Conservation (phyloP, 2,888 invertebrate genomes). For the Nowickia ferox region DNA sequence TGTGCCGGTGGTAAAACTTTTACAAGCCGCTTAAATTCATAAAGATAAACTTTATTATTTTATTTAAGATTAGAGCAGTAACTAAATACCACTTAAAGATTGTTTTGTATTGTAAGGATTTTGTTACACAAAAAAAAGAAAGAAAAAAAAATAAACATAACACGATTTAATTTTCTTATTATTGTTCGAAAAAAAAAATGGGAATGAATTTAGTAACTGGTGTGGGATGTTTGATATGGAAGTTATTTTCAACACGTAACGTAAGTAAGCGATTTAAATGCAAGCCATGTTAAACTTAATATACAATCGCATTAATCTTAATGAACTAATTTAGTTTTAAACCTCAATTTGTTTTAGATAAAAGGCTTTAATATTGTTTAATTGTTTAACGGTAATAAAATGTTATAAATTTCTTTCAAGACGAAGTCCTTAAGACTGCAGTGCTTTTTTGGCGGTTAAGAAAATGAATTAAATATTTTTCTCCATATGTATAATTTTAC, state of each 20-base stretch:
- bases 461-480: too few relatives aligned
- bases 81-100: conserved; percentile 37
- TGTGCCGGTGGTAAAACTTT: conserved; percentile 48
- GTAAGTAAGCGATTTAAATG: neutral
- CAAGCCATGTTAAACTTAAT: neutral
- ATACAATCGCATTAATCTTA: neutral
- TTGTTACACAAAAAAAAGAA: conserved; percentile 23
- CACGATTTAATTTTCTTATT: conserved; percentile 29
- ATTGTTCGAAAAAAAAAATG: neutral
- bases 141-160: neutral
- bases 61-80: conserved; percentile 62
- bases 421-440: too few relatives aligned
- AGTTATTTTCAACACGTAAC: neutral
- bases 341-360: neutral
- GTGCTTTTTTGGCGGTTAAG: too few relatives aligned
- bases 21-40: conserved; percentile 70
- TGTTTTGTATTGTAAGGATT: conserved; percentile 44
- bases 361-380: neutral
- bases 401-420: neutral
- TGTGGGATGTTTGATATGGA: conserved; percentile 2
- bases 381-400: neutral
- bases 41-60: conserved; percentile 71
- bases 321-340: neutral
- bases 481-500: too few relatives aligned
- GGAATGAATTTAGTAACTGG: neutral